Evolutionary conservation across 2,888 invertebrate species (phyloP), one percentile per base, ranked within the genome.

Genomic region (Chrysopilus asiliformis): DNA sequence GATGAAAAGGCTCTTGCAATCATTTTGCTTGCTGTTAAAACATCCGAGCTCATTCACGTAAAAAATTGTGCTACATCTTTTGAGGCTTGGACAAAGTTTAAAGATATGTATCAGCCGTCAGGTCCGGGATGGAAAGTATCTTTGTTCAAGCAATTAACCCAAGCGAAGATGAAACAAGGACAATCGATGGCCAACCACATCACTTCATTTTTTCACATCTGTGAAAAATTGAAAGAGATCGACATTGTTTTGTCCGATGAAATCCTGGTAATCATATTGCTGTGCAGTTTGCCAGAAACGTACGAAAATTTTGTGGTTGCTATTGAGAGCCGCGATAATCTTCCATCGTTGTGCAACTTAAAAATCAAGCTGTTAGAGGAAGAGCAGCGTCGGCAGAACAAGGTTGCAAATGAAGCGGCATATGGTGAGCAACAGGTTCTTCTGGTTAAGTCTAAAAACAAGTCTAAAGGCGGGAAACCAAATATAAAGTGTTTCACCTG

Each of bases 401-500:
- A 12, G 8, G 12, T 8, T 13, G 13, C 10, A n/a, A 28, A 14
- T 12, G 14, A 15, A 29, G 6, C n/a, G 12, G n/a, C 8, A 10
- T 5, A 29, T 10, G 10, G 5, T 18, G 8, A 12, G 16, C 13
- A 15, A 12, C n/a, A n/a, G n/a, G n/a, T n/a, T n/a, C n/a, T n/a
- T n/a, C n/a, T n/a, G n/a, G n/a, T n/a, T n/a, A n/a, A n/a, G n/a
- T n/a, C n/a, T n/a, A n/a, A n/a, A n/a, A n/a, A n/a, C n/a, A n/a
- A n/a, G n/a, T n/a, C n/a, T n/a, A n/a, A n/a, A n/a, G n/a, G n/a
- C n/a, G n/a, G n/a, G n/a, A 38, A 31, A 34, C 26, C 20, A 5
- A 32, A n/a, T 3, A 30, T 32, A 19, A 38, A 33, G 8, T 43
- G 41, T 14, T 41, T 28, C 28, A 36, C 17, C 2, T 43, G 43